These are phyloP conservation scores for Silvanus unidentatus DNA, from an alignment of 2,888 invertebrate genomes.

Conservation along the genomic window DNA sequence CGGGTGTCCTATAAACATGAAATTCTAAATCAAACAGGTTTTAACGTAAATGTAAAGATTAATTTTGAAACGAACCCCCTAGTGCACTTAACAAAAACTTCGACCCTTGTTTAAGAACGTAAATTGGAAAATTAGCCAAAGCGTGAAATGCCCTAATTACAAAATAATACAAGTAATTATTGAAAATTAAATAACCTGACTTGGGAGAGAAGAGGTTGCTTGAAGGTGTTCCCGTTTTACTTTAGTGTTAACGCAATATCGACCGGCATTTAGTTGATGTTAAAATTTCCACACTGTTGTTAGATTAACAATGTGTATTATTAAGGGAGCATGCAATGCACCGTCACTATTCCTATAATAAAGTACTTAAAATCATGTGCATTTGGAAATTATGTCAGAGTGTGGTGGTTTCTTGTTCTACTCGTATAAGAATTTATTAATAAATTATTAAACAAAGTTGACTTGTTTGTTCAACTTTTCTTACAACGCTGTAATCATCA, in stretches of 20 bases:
- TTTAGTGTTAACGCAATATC: slow-evolving; percentile 11
- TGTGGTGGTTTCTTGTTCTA: too few species aligned
- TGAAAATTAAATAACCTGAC: slow-evolving; percentile 16
- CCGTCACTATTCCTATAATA: too few species aligned
- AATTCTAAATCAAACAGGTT: too few species aligned
- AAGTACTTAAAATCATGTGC: too few species aligned
- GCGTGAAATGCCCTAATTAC: slow-evolving; percentile 31
- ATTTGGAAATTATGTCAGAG: too few species aligned
- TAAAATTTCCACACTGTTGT: slow-evolving; percentile 3
- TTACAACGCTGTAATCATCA: too few species aligned
- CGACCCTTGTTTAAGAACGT: slow-evolving; percentile 15
- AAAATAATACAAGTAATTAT: slow-evolving; percentile 32
- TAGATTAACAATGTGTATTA: neutral
- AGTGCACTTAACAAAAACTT: slow-evolving; percentile 14
- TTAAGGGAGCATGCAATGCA: neutral
- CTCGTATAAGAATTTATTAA: too few species aligned
- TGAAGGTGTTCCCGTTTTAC: slow-evolving; percentile 9
- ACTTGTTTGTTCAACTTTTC: too few species aligned
- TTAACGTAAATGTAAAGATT: slow-evolving; percentile 10
- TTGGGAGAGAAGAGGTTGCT: slow-evolving; percentile 8
- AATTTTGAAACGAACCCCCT: slow-evolving; percentile 17
- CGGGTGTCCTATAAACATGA: too few species aligned
- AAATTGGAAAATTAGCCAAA: slow-evolving; percentile 31
- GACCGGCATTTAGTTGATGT: slow-evolving; percentile 6
- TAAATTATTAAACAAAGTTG: too few species aligned